A percentile compares a stretch with the other conserved stretches of the same genome.
Evolutionary conservation across 2,797 vertebrate genomes (phyloP).

Genomic region (Lagocephalus sceleratus): DNA sequence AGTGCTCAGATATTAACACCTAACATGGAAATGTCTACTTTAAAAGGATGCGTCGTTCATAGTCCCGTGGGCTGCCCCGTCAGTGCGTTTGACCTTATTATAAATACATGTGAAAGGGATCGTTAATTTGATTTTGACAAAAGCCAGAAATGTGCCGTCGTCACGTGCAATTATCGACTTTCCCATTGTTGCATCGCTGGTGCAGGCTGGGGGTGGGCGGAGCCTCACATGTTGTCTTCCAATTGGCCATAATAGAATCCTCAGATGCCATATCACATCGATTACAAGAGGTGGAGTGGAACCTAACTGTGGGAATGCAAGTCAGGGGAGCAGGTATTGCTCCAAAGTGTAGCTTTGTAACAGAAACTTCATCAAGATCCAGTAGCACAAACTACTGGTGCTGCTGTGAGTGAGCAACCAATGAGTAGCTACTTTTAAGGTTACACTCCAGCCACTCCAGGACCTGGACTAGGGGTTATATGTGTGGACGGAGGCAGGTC

Average conservation of each 20-base stretch:
- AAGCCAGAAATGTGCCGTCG: conserved; percentile 14
- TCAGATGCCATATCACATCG: no score
- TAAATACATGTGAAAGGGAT: conserved; percentile 42
- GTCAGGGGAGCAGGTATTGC: no score
- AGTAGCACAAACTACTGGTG: conserved; percentile 22
- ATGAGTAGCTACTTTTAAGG: conserved; percentile 71
- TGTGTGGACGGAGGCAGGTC: conserved; percentile 58
- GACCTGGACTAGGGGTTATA: conserved; percentile 56
- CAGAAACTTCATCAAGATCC: conserved; percentile 9
- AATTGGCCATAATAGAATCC: no score
- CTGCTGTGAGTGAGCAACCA: conserved; percentile 51
- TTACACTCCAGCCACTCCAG: conserved; percentile 61
- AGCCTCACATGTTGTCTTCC: no score
- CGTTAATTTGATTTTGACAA: conserved; percentile 40
- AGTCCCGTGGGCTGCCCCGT: conserved; percentile 44
- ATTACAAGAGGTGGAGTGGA: no score
- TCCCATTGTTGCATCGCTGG: no score
- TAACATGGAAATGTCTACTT: conserved; percentile 53
- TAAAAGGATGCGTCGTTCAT: conserved; percentile 29
- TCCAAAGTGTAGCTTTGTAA: neutral
- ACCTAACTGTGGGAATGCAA: no score
- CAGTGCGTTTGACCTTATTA: conserved; percentile 30
- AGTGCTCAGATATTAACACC: neutral
- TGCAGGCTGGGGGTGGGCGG: no score
- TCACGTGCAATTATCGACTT: no score